These are phyloP conservation scores for Antheraea pernyi DNA, from an alignment of 1,140 invertebrate species.

Conservation along the genomic window DNA sequence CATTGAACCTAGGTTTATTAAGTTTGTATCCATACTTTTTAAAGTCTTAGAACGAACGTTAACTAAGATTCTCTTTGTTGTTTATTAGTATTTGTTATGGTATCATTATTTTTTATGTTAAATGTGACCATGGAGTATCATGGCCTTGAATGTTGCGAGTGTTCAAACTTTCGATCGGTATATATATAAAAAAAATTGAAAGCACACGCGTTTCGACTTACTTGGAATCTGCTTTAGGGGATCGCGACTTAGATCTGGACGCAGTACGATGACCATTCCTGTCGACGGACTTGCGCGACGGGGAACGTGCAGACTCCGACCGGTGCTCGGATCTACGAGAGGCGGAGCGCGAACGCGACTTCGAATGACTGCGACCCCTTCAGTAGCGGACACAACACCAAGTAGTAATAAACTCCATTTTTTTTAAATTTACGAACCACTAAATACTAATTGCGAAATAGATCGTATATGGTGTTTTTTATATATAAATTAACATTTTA, in stretches of 20 bases:
- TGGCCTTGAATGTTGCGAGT: too few species aligned
- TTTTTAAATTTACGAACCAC: conserved; percentile 35
- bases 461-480: too few species aligned
- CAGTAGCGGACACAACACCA: conserved; percentile 40
- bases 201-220: conserved; percentile 63
- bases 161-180: too few species aligned
- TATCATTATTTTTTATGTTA: too few species aligned
- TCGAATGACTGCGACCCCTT: conserved; percentile 64
- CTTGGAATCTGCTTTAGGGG: conserved; percentile 57
- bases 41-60: too few species aligned
- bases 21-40: too few species aligned
- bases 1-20: too few species aligned
- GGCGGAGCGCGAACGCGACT: conserved; percentile 55
- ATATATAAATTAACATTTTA: too few species aligned
- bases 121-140: too few species aligned
- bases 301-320: conserved; percentile 46
- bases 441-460: conserved; percentile 5
- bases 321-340: conserved; percentile 47
- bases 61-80: too few species aligned
- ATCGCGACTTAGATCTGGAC: conserved; percentile 72
- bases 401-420: conserved; percentile 31
- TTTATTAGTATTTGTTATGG: too few species aligned
- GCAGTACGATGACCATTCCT: conserved; percentile 72
- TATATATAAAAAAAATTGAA: conserved; percentile 57
- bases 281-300: conserved; percentile 44